Conservation (phyloP, 2,888 invertebrate genomes). For the Callimorpha dominula region DNA sequence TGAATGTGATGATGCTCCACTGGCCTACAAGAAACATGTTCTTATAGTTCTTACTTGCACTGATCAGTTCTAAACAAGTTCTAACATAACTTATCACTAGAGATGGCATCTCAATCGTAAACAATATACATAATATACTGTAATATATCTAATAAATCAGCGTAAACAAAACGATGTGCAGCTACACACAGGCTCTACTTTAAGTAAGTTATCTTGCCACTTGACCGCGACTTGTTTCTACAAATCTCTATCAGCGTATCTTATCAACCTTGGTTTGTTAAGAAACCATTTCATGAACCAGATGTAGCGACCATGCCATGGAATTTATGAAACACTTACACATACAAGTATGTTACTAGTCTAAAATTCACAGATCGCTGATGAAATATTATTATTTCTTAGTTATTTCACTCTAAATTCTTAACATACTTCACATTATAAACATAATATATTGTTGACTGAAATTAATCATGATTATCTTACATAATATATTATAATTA, state of each 20-base stretch:
- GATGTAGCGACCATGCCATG: conserved; percentile 33
- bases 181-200: conserved; percentile 9
- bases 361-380: neutral
- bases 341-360: neutral
- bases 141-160: neutral
- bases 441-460: conserved; percentile 7
- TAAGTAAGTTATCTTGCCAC: conserved; percentile 45
- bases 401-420: conserved; percentile 11
- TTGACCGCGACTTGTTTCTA: conserved; percentile 54
- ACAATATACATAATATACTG: no score
- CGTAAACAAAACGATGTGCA: neutral
- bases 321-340: conserved; percentile 22
- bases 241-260: conserved; percentile 66
- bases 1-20: no score
- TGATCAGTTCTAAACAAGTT: no score
- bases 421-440: conserved; percentile 18
- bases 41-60: no score
- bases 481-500: conserved; percentile 7
- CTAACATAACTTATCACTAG: no score
- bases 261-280: conserved; percentile 75
- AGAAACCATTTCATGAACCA: conserved; percentile 64
- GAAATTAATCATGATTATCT: conserved; percentile 7
- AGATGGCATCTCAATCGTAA: no score
- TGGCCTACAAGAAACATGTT: no score
- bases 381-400: neutral